Conservation (phyloP, 2,113 vertebrate species). For the Oncorhynchus mykiss region DNA sequence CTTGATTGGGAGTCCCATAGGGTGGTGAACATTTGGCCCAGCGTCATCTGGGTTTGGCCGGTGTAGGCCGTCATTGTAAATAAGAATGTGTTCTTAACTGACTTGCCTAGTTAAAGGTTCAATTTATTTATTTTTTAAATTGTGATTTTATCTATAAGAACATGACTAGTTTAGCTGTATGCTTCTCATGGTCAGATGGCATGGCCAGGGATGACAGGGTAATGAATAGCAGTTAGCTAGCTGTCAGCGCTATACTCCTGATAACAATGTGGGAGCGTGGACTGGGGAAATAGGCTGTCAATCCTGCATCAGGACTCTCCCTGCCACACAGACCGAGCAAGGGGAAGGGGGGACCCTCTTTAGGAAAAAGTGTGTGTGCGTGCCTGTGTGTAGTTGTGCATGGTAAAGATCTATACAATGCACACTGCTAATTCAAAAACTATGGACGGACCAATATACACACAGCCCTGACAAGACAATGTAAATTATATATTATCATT, state of each 20-base stretch:
- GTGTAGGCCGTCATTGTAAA: too few species aligned
- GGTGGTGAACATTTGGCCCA: too few species aligned
- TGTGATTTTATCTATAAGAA: neutral
- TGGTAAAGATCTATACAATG: too few species aligned
- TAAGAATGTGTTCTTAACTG: too few species aligned
- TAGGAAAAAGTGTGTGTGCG: too few species aligned
- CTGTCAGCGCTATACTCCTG: constrained; percentile 25
- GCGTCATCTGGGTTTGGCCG: too few species aligned
- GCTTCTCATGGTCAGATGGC: neutral
- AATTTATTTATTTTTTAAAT: neutral
- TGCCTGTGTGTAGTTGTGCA: neutral
- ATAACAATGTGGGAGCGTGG: constrained; percentile 32
- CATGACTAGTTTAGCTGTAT: neutral
- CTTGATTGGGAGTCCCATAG: too few species aligned
- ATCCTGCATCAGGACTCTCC: constrained; percentile 17
- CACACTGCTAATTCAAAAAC: too few species aligned
- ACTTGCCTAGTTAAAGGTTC: too few species aligned
- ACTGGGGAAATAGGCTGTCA: constrained; percentile 27
- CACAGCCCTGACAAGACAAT: too few species aligned
- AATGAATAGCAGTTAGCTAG: constrained; percentile 33
- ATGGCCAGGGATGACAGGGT: constrained; percentile 22
- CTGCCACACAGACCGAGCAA: neutral
- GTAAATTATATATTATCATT: too few species aligned
- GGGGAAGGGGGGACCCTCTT: neutral
- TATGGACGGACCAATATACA: too few species aligned